Percentiles rank a stretch among this genome's conserved stretches.
Evolutionary conservation across 2,797 vertebrate genomes (phyloP).

Genomic region (Cichlasoma orientale): DNA sequence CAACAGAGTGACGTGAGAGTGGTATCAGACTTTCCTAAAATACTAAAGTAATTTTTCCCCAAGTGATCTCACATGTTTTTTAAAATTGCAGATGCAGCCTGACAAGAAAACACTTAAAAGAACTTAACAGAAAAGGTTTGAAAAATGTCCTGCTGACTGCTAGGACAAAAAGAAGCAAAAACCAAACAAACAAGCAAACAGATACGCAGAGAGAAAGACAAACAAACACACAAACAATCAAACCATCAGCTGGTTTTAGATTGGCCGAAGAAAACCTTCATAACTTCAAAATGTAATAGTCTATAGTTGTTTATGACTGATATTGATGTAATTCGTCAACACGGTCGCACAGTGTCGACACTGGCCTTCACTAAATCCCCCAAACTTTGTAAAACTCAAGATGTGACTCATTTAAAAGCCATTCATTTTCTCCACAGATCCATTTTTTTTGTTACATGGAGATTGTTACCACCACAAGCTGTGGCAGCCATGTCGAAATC

Average conservation of each 20-base stretch:
- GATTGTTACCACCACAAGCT: not conserved
- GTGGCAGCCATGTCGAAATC: not conserved
- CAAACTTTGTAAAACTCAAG: conserved; percentile 1
- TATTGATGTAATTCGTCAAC: conserved; percentile 29
- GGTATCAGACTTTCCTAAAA: not conserved
- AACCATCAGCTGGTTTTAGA: not conserved
- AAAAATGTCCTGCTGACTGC: not conserved
- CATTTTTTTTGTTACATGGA: not conserved
- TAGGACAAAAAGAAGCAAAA: no score
- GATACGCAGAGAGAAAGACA: no score
- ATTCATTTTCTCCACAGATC: not conserved
- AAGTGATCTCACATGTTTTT: not conserved
- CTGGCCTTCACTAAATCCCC: conserved; percentile 4
- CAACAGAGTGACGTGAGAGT: not conserved
- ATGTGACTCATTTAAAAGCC: conserved; percentile 23
- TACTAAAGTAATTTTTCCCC: not conserved
- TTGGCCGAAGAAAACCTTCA: not conserved
- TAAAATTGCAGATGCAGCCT: not conserved
- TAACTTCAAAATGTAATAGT: not conserved
- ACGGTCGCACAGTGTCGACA: conserved; percentile 5
- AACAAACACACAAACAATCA: not conserved
- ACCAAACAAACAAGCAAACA: no score
- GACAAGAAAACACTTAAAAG: not conserved
- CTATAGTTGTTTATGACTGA: not conserved
- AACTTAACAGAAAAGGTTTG: not conserved